phyloP scores from a whole-genome alignment of 2,888 invertebrate species.

The Serrognathus titanus region DNA sequence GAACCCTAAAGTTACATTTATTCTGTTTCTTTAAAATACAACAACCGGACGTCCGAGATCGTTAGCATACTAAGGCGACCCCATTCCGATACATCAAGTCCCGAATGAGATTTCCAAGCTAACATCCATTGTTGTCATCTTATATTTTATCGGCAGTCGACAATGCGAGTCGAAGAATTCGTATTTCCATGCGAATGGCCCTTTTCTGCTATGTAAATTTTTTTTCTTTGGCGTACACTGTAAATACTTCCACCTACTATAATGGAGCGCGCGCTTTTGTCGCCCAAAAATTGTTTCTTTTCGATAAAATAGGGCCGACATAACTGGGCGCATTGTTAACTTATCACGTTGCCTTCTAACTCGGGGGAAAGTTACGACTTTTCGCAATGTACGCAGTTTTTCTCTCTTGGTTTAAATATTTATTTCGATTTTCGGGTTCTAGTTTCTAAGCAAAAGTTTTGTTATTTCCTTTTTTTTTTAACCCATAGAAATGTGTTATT shows the following conservation, averaged over 20 bases:
- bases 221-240: conserved; percentile 44
- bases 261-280: conserved; percentile 41
- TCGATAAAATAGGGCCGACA: background rate
- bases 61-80: conserved; percentile 40
- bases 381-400: too few relatives aligned
- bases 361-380: too few relatives aligned
- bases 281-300: conserved; percentile 11
- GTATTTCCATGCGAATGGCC: conserved; percentile 50
- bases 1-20: conserved; percentile 43
- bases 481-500: too few relatives aligned
- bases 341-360: background rate
- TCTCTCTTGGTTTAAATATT: too few relatives aligned
- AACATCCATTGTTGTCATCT: conserved; percentile 49
- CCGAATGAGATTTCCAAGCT: conserved; percentile 42
- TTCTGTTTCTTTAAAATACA: conserved; percentile 45
- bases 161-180: conserved; percentile 44
- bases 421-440: too few relatives aligned
- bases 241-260: conserved; percentile 48
- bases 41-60: conserved; percentile 47
- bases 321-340: background rate
- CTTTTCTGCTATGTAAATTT: conserved; percentile 49
- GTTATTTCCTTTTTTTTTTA: too few relatives aligned
- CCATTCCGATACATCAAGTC: conserved; percentile 44
- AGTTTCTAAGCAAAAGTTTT: too few relatives aligned
- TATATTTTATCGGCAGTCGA: conserved; percentile 50